Conservation (phyloP, 2,888 invertebrate species). For the Spodoptera picta region DNA sequence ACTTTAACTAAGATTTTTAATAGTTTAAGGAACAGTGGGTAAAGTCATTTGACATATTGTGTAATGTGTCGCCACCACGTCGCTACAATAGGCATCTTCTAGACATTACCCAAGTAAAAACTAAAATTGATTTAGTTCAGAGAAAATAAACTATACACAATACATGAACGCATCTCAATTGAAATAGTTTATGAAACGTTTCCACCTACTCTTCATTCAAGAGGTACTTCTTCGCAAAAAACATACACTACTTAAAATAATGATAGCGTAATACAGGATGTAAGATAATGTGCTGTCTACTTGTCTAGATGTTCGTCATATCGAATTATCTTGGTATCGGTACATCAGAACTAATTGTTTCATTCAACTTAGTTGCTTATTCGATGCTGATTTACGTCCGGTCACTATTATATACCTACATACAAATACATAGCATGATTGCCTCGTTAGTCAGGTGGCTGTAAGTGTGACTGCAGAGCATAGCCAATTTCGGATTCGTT, state of each 20-base stretch:
- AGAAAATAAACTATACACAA: too few species aligned
- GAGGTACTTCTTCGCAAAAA: constrained; percentile 15
- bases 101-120: too few species aligned
- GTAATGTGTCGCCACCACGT: too few species aligned
- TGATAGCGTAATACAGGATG: constrained; percentile 37
- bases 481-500: too few species aligned
- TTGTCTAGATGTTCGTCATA: constrained; percentile 21
- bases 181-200: not conserved
- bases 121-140: too few species aligned
- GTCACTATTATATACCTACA: not conserved
- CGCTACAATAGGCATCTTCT: too few species aligned
- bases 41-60: too few species aligned
- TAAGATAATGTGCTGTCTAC: constrained; percentile 37
- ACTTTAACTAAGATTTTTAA: too few species aligned
- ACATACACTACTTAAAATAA: constrained; percentile 38
- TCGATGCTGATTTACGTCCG: constrained; percentile 28
- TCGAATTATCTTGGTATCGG: constrained; percentile 39
- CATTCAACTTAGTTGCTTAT: constrained; percentile 31
- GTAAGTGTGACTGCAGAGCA: not conserved
- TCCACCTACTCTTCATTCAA: not conserved
- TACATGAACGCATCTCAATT: too few species aligned
- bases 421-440: not conserved
- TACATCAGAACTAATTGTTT: constrained; percentile 41
- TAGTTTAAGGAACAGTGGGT: too few species aligned
- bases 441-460: not conserved